phyloP scores from a whole-genome alignment of 2,797 vertebrate species.

The Sternarchorhynchus goeldii region DNA sequence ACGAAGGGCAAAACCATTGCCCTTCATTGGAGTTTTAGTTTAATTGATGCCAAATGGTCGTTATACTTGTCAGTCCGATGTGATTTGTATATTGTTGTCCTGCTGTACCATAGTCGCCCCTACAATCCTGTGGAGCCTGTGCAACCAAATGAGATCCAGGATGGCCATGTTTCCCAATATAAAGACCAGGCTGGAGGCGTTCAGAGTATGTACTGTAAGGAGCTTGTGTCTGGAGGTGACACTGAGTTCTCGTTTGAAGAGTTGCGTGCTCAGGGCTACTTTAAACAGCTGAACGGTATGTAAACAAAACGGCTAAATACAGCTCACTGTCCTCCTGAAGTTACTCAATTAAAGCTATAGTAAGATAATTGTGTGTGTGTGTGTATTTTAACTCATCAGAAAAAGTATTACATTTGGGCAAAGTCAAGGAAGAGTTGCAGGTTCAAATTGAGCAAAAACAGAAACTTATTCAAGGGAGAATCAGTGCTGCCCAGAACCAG shows the following conservation, averaged over 20 bases:
- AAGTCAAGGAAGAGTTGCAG: constrained; percentile 59
- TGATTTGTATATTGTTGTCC: background rate
- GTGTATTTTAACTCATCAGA: constrained; percentile 49
- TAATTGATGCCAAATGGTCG: background rate
- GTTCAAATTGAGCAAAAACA: constrained; percentile 63
- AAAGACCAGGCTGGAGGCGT: constrained; percentile 54
- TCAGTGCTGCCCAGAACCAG: background rate
- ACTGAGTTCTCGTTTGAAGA: constrained; percentile 85
- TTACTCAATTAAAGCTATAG: background rate
- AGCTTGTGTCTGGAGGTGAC: constrained; percentile 74
- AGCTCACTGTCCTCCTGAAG: background rate
- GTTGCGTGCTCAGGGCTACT: constrained; percentile 79
- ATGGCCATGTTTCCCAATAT: constrained; percentile 63
- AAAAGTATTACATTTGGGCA: constrained; percentile 44
- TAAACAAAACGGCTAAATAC: constrained; percentile 23
- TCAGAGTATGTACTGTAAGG: constrained; percentile 80
- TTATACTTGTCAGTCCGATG: background rate
- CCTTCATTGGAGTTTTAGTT: background rate
- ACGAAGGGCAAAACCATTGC: background rate
- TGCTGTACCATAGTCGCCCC: background rate
- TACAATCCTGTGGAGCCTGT: background rate
- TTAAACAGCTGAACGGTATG: constrained; percentile 12
- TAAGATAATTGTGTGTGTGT: background rate
- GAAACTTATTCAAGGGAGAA: constrained; percentile 41
- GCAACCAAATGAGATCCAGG: constrained; percentile 41